phyloP scores from a whole-genome alignment of 2,113 vertebrate genomes.

The Gymnogyps californianus region DNA sequence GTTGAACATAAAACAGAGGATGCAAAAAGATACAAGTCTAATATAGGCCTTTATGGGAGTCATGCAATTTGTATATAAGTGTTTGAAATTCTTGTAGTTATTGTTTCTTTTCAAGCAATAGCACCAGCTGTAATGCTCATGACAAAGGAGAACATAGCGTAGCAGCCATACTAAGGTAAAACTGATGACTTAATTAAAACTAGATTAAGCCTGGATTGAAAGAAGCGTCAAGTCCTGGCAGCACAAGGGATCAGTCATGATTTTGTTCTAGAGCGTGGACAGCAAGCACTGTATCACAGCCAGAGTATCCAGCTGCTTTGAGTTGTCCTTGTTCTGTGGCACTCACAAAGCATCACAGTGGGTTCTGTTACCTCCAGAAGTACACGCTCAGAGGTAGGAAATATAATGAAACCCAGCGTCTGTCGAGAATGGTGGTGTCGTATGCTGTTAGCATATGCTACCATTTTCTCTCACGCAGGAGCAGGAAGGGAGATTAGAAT shows the following conservation, averaged over 20 bases:
- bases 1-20: neutral
- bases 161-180: neutral
- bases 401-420: neutral
- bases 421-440: neutral
- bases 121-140: neutral
- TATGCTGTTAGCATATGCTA: neutral
- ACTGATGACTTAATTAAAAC: neutral
- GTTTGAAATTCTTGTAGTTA: neutral
- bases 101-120: neutral
- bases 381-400: neutral
- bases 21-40: neutral
- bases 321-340: neutral
- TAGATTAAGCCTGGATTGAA: neutral
- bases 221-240: neutral
- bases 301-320: neutral
- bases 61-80: neutral
- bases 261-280: neutral
- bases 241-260: neutral
- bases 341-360: neutral
- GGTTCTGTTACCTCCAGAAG: neutral
- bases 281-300: neutral
- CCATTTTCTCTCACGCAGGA: neutral
- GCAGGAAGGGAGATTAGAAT: neutral
- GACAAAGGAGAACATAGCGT: neutral
- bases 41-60: neutral